Percentiles rank a stretch among this genome's conserved stretches.
These are phyloP conservation scores for Tanaodytes sp. DNA, from an alignment of 2,888 invertebrate species.

Conservation along the genomic window DNA sequence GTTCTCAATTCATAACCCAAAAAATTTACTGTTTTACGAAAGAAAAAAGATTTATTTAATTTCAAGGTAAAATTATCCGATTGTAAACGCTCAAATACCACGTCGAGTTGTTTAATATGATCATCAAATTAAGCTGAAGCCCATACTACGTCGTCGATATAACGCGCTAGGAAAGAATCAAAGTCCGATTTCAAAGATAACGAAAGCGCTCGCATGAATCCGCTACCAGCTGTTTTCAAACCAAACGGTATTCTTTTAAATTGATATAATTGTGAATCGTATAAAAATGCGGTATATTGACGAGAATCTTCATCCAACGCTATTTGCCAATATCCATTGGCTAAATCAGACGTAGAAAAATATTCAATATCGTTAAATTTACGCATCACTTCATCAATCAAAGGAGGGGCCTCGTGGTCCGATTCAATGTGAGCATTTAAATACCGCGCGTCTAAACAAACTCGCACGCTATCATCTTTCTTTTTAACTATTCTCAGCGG, in stretches of 20 bases:
- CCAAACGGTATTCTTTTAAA: slow-evolving; percentile 4
- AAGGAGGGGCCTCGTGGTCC: too few species aligned
- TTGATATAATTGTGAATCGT: slow-evolving; percentile 11
- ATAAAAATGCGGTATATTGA: too few species aligned
- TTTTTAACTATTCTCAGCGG: background rate
- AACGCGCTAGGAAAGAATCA: background rate
- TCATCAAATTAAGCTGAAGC: background rate
- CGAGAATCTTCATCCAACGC: too few species aligned
- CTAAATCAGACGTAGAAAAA: too few species aligned
- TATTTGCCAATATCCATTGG: too few species aligned
- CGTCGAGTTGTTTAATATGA: background rate
- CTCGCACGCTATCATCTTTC: too few species aligned
- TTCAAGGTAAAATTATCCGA: background rate
- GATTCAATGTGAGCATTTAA: too few species aligned
- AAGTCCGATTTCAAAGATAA: background rate
- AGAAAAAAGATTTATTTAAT: background rate
- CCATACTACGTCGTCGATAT: background rate
- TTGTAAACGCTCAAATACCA: background rate
- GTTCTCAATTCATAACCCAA: background rate
- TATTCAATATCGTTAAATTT: background rate
- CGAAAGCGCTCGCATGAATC: background rate
- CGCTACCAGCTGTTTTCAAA: background rate
- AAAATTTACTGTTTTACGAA: background rate
- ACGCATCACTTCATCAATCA: background rate
- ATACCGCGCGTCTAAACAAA: too few species aligned